A percentile compares a stretch with the other conserved stretches of the same genome.
Evolutionary conservation across 2,797 vertebrate genomes (phyloP).

Genomic region (Xenentodon cancila): DNA sequence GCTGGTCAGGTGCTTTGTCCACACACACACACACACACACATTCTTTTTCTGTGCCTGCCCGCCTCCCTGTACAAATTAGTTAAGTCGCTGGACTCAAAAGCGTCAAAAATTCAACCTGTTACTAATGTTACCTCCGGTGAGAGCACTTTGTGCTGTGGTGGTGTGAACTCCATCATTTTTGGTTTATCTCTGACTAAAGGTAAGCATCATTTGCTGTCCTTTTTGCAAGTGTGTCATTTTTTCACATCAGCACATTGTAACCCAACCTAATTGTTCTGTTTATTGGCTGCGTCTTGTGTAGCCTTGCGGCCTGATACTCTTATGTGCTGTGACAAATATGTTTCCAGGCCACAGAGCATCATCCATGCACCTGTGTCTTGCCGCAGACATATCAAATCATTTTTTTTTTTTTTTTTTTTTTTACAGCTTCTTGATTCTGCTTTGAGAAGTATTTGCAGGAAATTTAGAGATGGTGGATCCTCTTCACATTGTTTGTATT

Average conservation of each 20-base stretch:
- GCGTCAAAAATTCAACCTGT: constrained; percentile 56
- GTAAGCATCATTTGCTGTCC: constrained; percentile 48
- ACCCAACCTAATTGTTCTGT: constrained; percentile 25
- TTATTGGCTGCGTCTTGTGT: constrained; percentile 4
- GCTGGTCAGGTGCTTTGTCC: constrained; percentile 54
- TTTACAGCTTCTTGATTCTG: not conserved
- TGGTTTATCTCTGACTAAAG: constrained; percentile 25
- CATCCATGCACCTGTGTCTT: constrained; percentile 49
- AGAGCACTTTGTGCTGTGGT: constrained; percentile 17
- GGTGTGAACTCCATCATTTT: not conserved
- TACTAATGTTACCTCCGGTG: constrained; percentile 32
- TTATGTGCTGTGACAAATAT: constrained; percentile 15
- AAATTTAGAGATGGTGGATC: not conserved
- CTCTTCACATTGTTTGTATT: constrained; percentile 1
- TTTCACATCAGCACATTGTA: constrained; percentile 1
- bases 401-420: constrained; percentile 5
- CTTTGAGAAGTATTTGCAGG: not conserved
- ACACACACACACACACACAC: constrained; percentile 26
- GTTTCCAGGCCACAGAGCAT: constrained; percentile 60
- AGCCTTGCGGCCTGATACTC: constrained; percentile 9
- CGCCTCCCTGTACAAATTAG: constrained; percentile 58
- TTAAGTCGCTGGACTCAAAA: constrained; percentile 59
- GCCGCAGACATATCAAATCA: not conserved
- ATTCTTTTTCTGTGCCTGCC: constrained; percentile 23
- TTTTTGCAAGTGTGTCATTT: constrained; percentile 18